Evolutionary conservation across 2,113 vertebrate genomes (phyloP).

Genomic region (Pterophyllum scalare): DNA sequence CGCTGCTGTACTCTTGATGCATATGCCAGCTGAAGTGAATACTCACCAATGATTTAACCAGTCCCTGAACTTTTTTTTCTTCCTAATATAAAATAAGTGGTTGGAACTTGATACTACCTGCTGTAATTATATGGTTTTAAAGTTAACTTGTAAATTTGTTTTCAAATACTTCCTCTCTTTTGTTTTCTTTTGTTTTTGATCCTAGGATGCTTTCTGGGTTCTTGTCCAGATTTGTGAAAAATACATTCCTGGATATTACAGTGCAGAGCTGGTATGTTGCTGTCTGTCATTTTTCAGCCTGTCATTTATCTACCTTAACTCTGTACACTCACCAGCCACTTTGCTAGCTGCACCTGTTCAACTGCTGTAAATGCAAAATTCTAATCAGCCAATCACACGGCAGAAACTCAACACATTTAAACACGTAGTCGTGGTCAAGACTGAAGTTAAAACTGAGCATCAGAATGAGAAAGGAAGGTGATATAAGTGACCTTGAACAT

Average conservation of each 20-base stretch:
- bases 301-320: slow-evolving; percentile 3
- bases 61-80: background rate
- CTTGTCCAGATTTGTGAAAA: slow-evolving; percentile 87
- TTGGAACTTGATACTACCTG: background rate
- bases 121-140: background rate
- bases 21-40: slow-evolving; percentile 96
- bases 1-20: slow-evolving; percentile 97
- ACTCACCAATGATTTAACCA: background rate
- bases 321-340: background rate
- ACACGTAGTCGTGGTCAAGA: too few relatives aligned
- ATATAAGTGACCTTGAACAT: too few relatives aligned
- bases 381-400: background rate
- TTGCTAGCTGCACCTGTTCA: background rate
- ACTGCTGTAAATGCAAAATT: background rate
- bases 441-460: too few relatives aligned
- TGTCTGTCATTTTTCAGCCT: background rate
- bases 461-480: too few relatives aligned
- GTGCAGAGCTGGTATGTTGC: slow-evolving; percentile 81
- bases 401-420: too few relatives aligned
- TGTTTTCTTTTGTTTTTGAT: background rate
- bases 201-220: slow-evolving; percentile 85
- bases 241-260: slow-evolving; percentile 87
- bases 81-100: background rate
- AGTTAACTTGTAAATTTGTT: background rate
- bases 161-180: background rate